Evolutionary conservation across 2,888 invertebrate genomes (phyloP), one percentile per base, ranked within the genome.

Genomic region (Spodoptera littoralis): DNA sequence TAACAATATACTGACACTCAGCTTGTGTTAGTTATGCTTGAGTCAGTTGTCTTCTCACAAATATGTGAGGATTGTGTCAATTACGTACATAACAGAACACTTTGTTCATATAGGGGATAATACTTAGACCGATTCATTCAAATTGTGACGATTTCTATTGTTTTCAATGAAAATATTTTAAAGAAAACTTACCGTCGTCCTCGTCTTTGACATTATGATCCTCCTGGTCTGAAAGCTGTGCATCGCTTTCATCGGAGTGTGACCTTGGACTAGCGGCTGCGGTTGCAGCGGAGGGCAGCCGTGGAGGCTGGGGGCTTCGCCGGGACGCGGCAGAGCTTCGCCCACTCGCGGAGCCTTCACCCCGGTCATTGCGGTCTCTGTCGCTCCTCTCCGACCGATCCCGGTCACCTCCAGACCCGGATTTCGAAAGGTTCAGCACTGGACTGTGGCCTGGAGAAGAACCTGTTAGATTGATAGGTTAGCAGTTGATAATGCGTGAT

Each of bases 401-500:
- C 84, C 97, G 97, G 75, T 97, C 97, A 70, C 97, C 88, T 11
- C 97, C 85, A 92, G 96, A 97, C 58, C 97, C 98, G 62, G 97
- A 98, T 93, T 98, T 98, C 60, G 98, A 98, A 65, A 98, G 95
- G 94, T 98, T 98, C 84, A 98, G 93, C 77, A 98, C 98, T 70
- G 98, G 98, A 96, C 98, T 98, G 95, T 98, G 98, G 60, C 97
- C 97, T 84, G 97, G 97, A 74, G 98, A 97, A 68, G 98, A 98
- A 80, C 97, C 97, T 97, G 95, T 62, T 47, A 47, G 42, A 60
- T 57, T 60, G 47, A 18, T 43, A 43, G 46, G 53, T 72, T 74
- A 72, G 36, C 52, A 48, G 45, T 0, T 3, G 8, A 24, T 51
- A 50, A 43, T 55, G 30, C 30, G 9, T 9, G 1, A 43, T 11